Evolutionary conservation across 2,888 invertebrate species (phyloP).

Genomic region (Diarsia rubi): DNA sequence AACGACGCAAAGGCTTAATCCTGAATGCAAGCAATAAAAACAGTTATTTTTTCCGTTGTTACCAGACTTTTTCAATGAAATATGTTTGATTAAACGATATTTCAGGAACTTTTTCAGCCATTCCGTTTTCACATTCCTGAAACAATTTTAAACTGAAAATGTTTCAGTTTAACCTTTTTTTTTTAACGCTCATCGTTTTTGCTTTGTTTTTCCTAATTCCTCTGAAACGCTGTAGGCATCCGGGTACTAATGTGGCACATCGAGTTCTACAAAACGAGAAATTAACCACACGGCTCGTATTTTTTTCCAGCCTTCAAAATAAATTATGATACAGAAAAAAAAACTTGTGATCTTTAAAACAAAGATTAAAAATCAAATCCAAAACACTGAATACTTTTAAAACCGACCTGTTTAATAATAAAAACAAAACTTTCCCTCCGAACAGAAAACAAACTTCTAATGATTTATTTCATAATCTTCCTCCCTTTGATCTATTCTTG

Average conservation of each 20-base stretch:
- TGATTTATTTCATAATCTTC: constrained; percentile 24
- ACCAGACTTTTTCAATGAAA: constrained; percentile 22
- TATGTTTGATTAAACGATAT: constrained; percentile 32
- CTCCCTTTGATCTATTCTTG: constrained; percentile 32
- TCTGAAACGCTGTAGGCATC: background rate
- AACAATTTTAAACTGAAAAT: constrained; percentile 21
- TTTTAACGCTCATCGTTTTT: constrained; percentile 8
- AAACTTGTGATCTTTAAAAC: background rate
- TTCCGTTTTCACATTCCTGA: constrained; percentile 23
- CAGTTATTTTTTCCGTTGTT: background rate
- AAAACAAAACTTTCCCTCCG: constrained; percentile 21
- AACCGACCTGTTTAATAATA: background rate
- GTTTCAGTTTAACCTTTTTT: constrained; percentile 27
- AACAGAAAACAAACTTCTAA: constrained; percentile 15
- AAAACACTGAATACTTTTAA: background rate
- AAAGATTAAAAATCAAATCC: background rate
- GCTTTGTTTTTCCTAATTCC: constrained; percentile 10
- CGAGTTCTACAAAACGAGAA: background rate
- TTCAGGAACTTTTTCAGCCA: constrained; percentile 24
- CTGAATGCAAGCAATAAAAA: background rate
- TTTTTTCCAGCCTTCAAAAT: background rate
- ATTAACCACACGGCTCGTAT: background rate
- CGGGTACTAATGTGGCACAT: background rate
- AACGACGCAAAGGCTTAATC: background rate
- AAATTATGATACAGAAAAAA: background rate